Conservation (phyloP, 2,888 invertebrate species). For the Nephrotoma flavescens region DNA sequence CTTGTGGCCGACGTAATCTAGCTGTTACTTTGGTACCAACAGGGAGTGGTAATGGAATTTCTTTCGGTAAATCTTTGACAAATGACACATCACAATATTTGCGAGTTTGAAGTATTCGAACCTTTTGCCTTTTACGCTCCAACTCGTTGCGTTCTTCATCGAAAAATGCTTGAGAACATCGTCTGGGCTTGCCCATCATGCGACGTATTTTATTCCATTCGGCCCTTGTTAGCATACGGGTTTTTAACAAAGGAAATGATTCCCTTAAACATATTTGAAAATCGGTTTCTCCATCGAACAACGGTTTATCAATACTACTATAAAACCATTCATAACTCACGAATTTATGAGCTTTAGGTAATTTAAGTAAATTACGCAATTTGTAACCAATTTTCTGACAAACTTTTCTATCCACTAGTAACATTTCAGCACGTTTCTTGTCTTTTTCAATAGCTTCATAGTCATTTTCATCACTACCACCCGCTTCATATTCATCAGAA, state of each 20-base stretch:
- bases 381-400: conserved; percentile 84
- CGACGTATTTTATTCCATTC: conserved; percentile 94
- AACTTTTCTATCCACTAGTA: conserved; percentile 50
- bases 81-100: conserved; percentile 65
- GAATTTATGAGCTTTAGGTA: conserved; percentile 98
- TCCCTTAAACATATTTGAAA: conserved; percentile 87
- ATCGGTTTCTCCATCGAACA: conserved; percentile 94
- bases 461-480: neutral
- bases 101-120: conserved; percentile 82
- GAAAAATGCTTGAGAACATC: conserved; percentile 91
- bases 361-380: conserved; percentile 79
- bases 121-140: conserved; percentile 79
- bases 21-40: conserved; percentile 92
- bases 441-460: neutral
- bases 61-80: conserved; percentile 79
- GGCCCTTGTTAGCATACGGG: conserved; percentile 65
- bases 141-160: conserved; percentile 85
- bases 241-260: conserved; percentile 83
- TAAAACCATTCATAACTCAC: conserved; percentile 99
- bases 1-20: conserved; percentile 78
- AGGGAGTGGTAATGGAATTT: conserved; percentile 87
- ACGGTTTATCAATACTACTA: conserved; percentile 88
- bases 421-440: neutral
- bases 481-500: neutral
- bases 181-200: conserved; percentile 93